Evolutionary conservation across 2,888 invertebrate species (phyloP).

Genomic region (Tholera decimalis): DNA sequence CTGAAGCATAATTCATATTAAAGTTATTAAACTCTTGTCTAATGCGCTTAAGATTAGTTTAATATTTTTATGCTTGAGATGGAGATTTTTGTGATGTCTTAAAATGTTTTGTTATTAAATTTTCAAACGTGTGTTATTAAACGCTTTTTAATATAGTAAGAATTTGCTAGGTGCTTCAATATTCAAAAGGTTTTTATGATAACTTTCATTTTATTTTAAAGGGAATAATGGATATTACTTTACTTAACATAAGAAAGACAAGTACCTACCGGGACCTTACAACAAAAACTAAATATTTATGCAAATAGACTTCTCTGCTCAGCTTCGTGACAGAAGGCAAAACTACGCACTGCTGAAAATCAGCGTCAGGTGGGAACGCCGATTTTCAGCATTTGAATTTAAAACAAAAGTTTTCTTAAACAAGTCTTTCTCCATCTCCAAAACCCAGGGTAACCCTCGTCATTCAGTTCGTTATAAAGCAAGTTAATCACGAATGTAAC

Average conservation of each 20-base stretch:
- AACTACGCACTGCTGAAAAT: too few relatives aligned
- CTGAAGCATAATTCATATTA: conserved; percentile 59
- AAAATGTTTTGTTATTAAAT: not conserved
- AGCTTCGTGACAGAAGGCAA: too few relatives aligned
- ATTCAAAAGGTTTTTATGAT: not conserved
- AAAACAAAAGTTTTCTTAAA: not conserved
- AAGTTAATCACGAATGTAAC: conserved; percentile 59
- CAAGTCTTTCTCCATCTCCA: conserved; percentile 5
- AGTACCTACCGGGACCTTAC: too few relatives aligned
- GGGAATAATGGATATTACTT: too few relatives aligned
- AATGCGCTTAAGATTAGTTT: conserved; percentile 39
- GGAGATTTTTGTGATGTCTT: conserved; percentile 9
- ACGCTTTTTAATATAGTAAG: not conserved
- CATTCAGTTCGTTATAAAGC: conserved; percentile 53
- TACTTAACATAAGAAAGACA: too few relatives aligned
- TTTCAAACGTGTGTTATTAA: conserved; percentile 7
- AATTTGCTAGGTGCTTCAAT: not conserved
- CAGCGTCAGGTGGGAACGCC: too few relatives aligned
- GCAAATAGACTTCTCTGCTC: too few relatives aligned
- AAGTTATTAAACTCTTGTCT: conserved; percentile 57
- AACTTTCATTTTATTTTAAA: not conserved
- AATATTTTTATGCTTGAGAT: conserved; percentile 27
- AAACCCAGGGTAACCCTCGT: conserved; percentile 19
- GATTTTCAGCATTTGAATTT: too few relatives aligned
- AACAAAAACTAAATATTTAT: too few relatives aligned